A percentile compares a stretch with the other conserved stretches of the same genome.
Evolutionary conservation across 2,797 vertebrate genomes (phyloP).

Genomic region (Hemibagrus guttatus): DNA sequence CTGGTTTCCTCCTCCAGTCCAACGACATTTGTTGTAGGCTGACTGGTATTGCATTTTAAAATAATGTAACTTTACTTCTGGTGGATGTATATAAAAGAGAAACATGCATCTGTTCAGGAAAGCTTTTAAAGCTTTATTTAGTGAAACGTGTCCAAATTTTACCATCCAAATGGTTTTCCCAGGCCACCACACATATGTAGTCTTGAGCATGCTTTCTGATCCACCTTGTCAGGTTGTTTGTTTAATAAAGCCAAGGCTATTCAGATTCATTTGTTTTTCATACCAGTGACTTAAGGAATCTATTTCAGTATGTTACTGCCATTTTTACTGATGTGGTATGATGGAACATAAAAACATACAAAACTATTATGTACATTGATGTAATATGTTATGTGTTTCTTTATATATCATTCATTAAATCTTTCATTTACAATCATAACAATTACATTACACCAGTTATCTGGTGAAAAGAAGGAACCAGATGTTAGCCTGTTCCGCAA

Average conservation of each 20-base stretch:
- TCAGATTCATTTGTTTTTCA: not conserved
- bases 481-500: not conserved
- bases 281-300: not conserved
- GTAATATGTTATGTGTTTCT: not conserved
- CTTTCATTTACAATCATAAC: not conserved
- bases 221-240: not conserved
- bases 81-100: not conserved
- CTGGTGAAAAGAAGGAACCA: not conserved
- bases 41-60: not conserved
- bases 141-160: not conserved
- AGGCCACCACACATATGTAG: not conserved
- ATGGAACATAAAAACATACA: no score
- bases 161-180: not conserved
- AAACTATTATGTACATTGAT: not conserved
- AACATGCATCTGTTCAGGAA: not conserved
- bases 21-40: no score
- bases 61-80: not conserved
- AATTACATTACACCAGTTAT: not conserved
- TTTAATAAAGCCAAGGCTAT: not conserved
- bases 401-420: not conserved
- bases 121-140: not conserved
- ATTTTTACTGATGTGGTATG: not conserved
- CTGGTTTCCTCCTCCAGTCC: no score
- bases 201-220: not conserved
- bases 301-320: not conserved